Evolutionary conservation across 2,113 vertebrate genomes (phyloP).

Genomic region (Myotis lucifugus): DNA sequence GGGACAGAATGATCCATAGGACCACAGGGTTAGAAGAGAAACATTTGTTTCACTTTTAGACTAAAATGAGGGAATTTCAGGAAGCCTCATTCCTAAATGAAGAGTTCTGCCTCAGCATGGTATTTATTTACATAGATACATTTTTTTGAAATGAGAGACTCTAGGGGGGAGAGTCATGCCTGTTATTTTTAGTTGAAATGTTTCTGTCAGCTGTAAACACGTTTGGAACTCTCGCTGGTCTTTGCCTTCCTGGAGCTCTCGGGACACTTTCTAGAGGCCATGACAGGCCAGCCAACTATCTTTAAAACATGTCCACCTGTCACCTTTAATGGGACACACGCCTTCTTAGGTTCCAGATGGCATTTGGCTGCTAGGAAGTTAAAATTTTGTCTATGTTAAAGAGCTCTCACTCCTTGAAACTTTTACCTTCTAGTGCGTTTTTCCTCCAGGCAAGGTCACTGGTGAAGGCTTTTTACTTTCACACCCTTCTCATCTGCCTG

Average conservation of each 20-base stretch:
- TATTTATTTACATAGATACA: conserved; percentile 34
- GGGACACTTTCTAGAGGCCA: conserved; percentile 14
- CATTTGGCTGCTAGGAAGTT: conserved; percentile 56
- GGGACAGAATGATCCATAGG: not conserved
- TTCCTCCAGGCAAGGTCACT: conserved; percentile 62
- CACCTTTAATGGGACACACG: conserved; percentile 49
- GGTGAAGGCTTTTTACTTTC: conserved; percentile 49
- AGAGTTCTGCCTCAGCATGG: not conserved
- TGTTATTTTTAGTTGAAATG: conserved; percentile 60
- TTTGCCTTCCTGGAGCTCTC: conserved; percentile 37
- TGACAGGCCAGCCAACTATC: not conserved
- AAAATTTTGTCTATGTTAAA: conserved; percentile 57
- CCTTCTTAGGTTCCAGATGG: conserved; percentile 62
- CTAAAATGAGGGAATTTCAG: not conserved
- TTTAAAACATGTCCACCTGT: conserved; percentile 56
- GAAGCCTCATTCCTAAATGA: conserved; percentile 3
- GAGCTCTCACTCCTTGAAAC: conserved; percentile 35
- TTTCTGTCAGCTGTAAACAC: conserved; percentile 64
- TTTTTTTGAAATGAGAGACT: conserved; percentile 57
- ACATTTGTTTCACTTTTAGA: conserved; percentile 30
- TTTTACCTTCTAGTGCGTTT: conserved; percentile 42
- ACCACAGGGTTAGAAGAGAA: conserved; percentile 5
- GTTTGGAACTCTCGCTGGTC: conserved; percentile 53
- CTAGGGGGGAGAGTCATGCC: not conserved
- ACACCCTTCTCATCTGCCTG: conserved; percentile 51